phyloP scores from a whole-genome alignment of 2,888 invertebrate species.

The Ethmia dodecea region DNA sequence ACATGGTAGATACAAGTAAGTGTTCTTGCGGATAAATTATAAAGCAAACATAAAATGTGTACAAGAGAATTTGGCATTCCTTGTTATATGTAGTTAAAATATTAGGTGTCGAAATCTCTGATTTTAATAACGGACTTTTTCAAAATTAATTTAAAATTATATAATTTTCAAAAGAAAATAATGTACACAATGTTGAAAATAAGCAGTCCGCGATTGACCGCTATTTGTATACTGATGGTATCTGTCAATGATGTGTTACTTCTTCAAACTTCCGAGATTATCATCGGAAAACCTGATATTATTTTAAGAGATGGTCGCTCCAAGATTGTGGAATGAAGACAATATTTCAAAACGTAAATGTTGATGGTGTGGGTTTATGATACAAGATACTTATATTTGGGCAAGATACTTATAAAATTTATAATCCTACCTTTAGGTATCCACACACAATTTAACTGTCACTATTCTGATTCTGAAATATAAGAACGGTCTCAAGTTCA shows the following conservation, averaged over 20 bases:
- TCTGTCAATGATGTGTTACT: slow-evolving; percentile 14
- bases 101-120: neutral
- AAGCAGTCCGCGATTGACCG: neutral
- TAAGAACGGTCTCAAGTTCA: too few relatives aligned
- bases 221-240: neutral
- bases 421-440: too few relatives aligned
- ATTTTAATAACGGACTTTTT: neutral
- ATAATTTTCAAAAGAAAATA: neutral
- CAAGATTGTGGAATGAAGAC: slow-evolving; percentile 21
- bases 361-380: slow-evolving; percentile 3
- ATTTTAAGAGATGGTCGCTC: slow-evolving; percentile 24
- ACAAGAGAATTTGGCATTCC: neutral
- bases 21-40: neutral
- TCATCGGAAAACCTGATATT: slow-evolving; percentile 45
- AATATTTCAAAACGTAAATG: slow-evolving; percentile 14
- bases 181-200: neutral
- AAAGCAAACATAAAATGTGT: neutral
- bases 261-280: slow-evolving; percentile 29
- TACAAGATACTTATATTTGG: too few relatives aligned
- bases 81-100: neutral
- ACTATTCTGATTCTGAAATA: too few relatives aligned
- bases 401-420: too few relatives aligned
- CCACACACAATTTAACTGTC: too few relatives aligned
- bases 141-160: neutral
- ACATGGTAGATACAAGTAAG: neutral